Conservation (phyloP, 2,888 invertebrate species). For the Anodontia alba region DNA sequence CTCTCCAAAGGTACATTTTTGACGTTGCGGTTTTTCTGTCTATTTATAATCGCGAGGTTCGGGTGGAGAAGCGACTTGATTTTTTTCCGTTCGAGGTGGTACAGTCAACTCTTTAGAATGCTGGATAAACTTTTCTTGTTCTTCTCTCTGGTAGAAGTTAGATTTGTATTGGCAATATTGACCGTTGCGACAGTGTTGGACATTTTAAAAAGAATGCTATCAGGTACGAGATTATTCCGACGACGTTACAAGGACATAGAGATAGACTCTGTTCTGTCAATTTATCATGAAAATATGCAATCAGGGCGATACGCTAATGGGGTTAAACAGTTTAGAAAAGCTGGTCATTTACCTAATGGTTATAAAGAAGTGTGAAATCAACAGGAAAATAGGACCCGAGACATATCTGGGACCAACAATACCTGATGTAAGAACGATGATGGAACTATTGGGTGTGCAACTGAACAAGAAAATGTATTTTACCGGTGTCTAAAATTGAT, state of each 20-base stretch:
- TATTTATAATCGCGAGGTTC: not conserved
- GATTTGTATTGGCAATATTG: not conserved
- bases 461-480: no score
- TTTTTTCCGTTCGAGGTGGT: not conserved
- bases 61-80: not conserved
- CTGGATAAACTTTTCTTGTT: not conserved
- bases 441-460: no score
- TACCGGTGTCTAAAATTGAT: no score
- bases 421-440: no score
- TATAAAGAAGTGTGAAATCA: not conserved
- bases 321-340: not conserved
- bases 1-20: not conserved
- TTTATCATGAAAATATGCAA: not conserved
- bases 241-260: not conserved
- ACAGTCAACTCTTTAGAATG: not conserved
- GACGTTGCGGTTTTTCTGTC: not conserved
- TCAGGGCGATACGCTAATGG: not conserved
- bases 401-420: no score
- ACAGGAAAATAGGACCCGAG: no score
- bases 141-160: not conserved
- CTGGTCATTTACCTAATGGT: not conserved
- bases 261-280: not conserved
- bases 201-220: not conserved
- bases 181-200: not conserved
- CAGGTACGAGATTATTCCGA: not conserved